A percentile compares a stretch with the other conserved stretches of the same genome.
Conservation (phyloP, 2,113 vertebrate species). For the Microcebus ravelobensis region DNA sequence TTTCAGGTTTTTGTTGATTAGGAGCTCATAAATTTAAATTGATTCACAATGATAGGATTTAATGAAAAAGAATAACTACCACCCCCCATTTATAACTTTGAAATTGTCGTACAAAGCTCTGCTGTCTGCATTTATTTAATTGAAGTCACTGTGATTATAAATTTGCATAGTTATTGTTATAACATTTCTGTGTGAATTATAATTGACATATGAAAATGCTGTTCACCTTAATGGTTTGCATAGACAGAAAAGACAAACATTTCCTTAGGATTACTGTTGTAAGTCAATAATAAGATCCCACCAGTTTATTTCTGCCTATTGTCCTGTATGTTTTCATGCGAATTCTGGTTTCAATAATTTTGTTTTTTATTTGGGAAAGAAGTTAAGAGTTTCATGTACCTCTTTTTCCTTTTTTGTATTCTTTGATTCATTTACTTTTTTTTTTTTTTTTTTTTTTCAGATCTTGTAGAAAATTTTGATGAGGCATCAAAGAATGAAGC, state of each 20-base stretch:
- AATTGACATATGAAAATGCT: slow-evolving; percentile 51
- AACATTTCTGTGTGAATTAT: slow-evolving; percentile 51
- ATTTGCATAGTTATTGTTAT: slow-evolving; percentile 31
- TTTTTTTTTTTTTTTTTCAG: slow-evolving; percentile 84
- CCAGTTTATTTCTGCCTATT: slow-evolving; percentile 24
- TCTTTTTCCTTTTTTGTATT: neutral
- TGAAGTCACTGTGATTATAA: slow-evolving; percentile 42
- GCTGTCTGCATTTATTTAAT: slow-evolving; percentile 27
- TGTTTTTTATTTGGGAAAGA: slow-evolving; percentile 25
- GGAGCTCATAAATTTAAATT: slow-evolving; percentile 44
- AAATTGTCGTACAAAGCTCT: slow-evolving; percentile 39
- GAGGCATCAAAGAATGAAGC: slow-evolving; percentile 99
- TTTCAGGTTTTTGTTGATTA: slow-evolving; percentile 42
- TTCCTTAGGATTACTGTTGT: slow-evolving; percentile 51
- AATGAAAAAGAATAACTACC: slow-evolving; percentile 47
- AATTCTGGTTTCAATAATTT: slow-evolving; percentile 47
- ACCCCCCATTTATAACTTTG: neutral
- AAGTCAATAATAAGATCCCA: slow-evolving; percentile 40
- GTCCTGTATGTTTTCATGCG: neutral
- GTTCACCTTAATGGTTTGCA: slow-evolving; percentile 29
- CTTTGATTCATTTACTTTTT: slow-evolving; percentile 53
- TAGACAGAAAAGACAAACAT: neutral
- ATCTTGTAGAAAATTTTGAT: slow-evolving; percentile 99
- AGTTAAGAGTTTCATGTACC: slow-evolving; percentile 37
- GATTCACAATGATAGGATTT: neutral